A percentile compares a stretch with the other conserved stretches of the same genome.
Evolutionary conservation across 2,113 vertebrate genomes (phyloP).

Genomic region (Pitta sordida): DNA sequence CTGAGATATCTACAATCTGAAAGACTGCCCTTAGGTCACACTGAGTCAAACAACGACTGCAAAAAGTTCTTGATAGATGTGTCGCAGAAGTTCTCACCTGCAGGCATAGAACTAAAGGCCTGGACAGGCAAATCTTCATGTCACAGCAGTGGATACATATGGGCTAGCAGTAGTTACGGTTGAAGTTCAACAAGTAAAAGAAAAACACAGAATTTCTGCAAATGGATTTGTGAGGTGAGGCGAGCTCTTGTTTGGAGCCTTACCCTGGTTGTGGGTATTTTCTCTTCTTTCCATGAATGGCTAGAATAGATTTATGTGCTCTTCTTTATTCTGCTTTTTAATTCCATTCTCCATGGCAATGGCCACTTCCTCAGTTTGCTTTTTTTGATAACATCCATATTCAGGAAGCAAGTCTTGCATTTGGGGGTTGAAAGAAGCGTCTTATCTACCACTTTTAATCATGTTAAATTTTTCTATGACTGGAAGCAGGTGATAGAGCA

Average conservation of each 20-base stretch:
- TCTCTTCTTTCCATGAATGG: neutral
- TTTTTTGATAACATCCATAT: neutral
- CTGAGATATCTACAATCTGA: neutral
- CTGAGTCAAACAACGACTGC: neutral
- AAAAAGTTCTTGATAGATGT: neutral
- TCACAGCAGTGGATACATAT: neutral
- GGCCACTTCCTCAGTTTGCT: neutral
- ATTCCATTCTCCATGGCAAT: neutral
- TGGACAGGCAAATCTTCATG: neutral
- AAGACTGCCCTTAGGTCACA: neutral
- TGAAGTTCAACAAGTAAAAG: fast-evolving
- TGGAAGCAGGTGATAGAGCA: neutral
- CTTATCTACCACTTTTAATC: neutral
- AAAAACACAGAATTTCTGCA: neutral
- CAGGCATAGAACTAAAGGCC: neutral
- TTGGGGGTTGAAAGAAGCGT: neutral
- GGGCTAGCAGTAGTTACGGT: neutral
- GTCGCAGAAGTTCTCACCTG: neutral
- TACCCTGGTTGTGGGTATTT: neutral
- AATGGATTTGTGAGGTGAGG: neutral
- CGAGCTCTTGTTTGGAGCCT: neutral
- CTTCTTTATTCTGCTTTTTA: neutral
- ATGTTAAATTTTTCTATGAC: neutral
- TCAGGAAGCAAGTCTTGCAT: neutral
- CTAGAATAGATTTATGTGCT: neutral